These are phyloP conservation scores for Xiphydria camelus DNA, from an alignment of 2,888 invertebrate genomes.

Conservation along the genomic window DNA sequence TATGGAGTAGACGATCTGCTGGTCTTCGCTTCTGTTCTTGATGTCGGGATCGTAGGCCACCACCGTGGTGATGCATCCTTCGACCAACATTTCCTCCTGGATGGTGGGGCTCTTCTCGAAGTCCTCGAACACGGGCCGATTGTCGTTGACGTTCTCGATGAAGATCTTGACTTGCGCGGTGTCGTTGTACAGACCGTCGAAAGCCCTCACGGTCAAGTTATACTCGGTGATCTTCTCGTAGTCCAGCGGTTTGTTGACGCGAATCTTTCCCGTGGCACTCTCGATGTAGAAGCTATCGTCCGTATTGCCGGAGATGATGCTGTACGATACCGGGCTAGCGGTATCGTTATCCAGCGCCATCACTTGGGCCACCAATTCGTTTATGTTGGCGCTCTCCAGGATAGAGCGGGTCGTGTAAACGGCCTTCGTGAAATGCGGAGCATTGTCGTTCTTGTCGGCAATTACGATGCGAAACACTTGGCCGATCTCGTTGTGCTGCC, in stretches of 20 bases:
- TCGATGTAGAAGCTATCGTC: slow-evolving; percentile 86
- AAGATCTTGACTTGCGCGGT: slow-evolving; percentile 82
- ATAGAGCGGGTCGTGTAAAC: slow-evolving; percentile 75
- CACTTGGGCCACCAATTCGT: slow-evolving; percentile 83
- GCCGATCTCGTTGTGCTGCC: slow-evolving; percentile 74
- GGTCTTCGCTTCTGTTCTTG: slow-evolving; percentile 72
- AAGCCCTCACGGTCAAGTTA: slow-evolving; percentile 79
- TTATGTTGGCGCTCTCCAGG: slow-evolving; percentile 82
- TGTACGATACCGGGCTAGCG: slow-evolving; percentile 83
- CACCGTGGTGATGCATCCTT: slow-evolving; percentile 59
- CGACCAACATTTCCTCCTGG: slow-evolving; percentile 71
- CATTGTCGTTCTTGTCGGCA: slow-evolving; percentile 95
- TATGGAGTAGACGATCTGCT: slow-evolving; percentile 76
- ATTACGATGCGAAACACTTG: slow-evolving; percentile 89
- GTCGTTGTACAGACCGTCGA: slow-evolving; percentile 83
- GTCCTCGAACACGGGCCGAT: slow-evolving; percentile 79
- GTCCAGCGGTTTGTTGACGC: slow-evolving; percentile 77
- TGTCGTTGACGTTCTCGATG: slow-evolving; percentile 90
- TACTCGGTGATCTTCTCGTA: slow-evolving; percentile 86
- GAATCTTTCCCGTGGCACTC: slow-evolving; percentile 81
- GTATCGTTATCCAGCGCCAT: slow-evolving; percentile 87
- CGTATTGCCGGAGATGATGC: slow-evolving; percentile 84
- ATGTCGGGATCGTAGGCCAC: slow-evolving; percentile 87
- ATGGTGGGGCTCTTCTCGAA: slow-evolving; percentile 75
- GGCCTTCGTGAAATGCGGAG: slow-evolving; percentile 81